Evolutionary conservation across 2,888 invertebrate species (phyloP).

Genomic region (Synergus gifuensis): DNA sequence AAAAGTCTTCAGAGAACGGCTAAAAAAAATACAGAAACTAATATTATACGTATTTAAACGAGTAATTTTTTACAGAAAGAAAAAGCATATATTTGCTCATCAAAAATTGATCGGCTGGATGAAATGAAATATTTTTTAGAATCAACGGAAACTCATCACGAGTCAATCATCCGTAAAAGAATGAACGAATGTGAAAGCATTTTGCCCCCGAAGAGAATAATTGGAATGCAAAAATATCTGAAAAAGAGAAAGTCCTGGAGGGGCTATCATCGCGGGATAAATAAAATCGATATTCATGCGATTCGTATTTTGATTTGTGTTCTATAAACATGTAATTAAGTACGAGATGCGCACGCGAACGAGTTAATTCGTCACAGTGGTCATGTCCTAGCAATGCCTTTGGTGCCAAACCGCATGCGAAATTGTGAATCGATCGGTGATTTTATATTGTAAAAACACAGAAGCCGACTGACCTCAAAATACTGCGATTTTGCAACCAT

Average conservation of each 20-base stretch:
- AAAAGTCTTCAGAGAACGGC: no score
- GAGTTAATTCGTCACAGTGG: slow-evolving; percentile 21
- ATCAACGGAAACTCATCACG: background rate
- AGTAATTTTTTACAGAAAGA: background rate
- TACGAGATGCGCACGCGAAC: slow-evolving; percentile 6
- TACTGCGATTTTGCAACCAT: slow-evolving; percentile 1
- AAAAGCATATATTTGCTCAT: background rate
- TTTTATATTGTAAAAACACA: slow-evolving; percentile 27
- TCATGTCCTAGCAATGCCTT: slow-evolving; percentile 12
- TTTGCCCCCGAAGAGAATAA: background rate
- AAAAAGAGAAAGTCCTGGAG: slow-evolving; percentile 3
- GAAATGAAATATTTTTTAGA: slow-evolving; percentile 29
- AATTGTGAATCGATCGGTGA: slow-evolving; percentile 8
- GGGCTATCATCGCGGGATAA: background rate
- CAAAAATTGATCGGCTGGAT: background rate
- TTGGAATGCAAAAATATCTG: background rate
- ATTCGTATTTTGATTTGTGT: slow-evolving; percentile 12
- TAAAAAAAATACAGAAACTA: background rate
- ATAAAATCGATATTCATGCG: slow-evolving; percentile 30
- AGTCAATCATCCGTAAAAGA: background rate
- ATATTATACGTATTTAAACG: background rate
- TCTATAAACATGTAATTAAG: slow-evolving; percentile 17
- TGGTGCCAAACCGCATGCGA: slow-evolving; percentile 3
- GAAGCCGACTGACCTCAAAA: slow-evolving; percentile 24
- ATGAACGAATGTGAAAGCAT: background rate